Evolutionary conservation across 2,888 invertebrate species (phyloP).

Genomic region (Polia nebulosa): DNA sequence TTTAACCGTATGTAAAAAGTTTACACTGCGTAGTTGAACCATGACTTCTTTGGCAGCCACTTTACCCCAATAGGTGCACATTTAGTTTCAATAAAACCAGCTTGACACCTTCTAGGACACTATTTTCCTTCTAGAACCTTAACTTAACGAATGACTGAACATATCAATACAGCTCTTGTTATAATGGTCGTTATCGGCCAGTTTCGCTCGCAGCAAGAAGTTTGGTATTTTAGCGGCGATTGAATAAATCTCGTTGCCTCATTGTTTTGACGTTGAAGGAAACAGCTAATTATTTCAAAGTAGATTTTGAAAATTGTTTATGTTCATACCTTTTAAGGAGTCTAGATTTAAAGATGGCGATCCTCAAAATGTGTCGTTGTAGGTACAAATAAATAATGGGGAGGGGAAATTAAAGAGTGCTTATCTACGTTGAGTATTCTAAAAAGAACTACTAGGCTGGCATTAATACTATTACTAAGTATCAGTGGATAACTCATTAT

Average conservation of each 20-base stretch:
- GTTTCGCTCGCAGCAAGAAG: constrained; percentile 47
- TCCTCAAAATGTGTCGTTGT: neutral
- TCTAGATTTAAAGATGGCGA: neutral
- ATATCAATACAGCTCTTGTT: constrained; percentile 52
- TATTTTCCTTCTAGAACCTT: constrained; percentile 25
- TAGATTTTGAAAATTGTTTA: constrained; percentile 18
- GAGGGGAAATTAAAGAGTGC: too few species aligned
- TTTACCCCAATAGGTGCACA: too few species aligned
- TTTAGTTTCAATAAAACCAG: too few species aligned
- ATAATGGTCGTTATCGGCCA: constrained; percentile 49
- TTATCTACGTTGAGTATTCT: too few species aligned
- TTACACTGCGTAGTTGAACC: too few species aligned
- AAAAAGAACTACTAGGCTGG: too few species aligned
- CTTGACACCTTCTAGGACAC: neutral
- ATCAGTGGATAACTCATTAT: too few species aligned
- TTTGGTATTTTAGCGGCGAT: constrained; percentile 54
- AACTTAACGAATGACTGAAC: constrained; percentile 33
- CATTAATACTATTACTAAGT: too few species aligned
- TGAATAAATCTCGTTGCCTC: constrained; percentile 52
- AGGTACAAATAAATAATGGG: neutral
- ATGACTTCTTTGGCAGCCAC: too few species aligned
- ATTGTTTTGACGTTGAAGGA: constrained; percentile 47
- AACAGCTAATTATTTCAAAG: constrained; percentile 4
- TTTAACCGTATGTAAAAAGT: too few species aligned
- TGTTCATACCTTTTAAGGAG: neutral